Percentiles rank a stretch among this genome's conserved stretches.
These are phyloP conservation scores for Drosophila ercepeae DNA, from an alignment of 1,140 invertebrate genomes.

Conservation along the genomic window DNA sequence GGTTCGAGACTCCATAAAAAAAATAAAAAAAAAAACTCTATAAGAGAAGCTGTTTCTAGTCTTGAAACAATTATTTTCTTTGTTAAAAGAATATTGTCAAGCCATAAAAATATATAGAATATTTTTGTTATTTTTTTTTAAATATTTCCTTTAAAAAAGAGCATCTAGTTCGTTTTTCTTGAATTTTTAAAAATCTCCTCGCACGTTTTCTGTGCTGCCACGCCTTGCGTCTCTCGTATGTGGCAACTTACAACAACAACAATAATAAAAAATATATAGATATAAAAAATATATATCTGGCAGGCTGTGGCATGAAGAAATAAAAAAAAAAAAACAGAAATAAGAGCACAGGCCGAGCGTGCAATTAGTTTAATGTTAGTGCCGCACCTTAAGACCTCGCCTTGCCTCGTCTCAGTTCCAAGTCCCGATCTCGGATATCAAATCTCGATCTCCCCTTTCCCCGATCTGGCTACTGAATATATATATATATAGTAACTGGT, in stretches of 20 bases:
- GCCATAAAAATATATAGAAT: neutral
- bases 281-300: neutral
- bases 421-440: neutral
- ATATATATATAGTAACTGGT: neutral
- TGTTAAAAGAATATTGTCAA: neutral
- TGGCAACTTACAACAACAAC: slow-evolving; percentile 26
- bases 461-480: neutral
- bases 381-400: slow-evolving; percentile 38
- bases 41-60: neutral
- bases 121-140: neutral
- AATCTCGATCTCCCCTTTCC: slow-evolving; percentile 7
- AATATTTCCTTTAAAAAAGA: neutral
- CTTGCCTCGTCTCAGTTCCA: slow-evolving; percentile 13
- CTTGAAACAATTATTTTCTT: neutral
- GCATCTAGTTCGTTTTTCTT: neutral
- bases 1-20: neutral
- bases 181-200: neutral
- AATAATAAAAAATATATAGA: slow-evolving; percentile 8
- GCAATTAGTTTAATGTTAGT: slow-evolving; percentile 56
- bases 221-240: slow-evolving; percentile 19
- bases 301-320: slow-evolving; percentile 2
- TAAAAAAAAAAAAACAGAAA: slow-evolving; percentile 16
- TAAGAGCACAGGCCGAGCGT: slow-evolving; percentile 44
- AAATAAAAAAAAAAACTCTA: neutral
- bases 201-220: slow-evolving; percentile 26